Evolutionary conservation across 2,888 invertebrate genomes (phyloP).

Genomic region (Orchesellides sinensis): DNA sequence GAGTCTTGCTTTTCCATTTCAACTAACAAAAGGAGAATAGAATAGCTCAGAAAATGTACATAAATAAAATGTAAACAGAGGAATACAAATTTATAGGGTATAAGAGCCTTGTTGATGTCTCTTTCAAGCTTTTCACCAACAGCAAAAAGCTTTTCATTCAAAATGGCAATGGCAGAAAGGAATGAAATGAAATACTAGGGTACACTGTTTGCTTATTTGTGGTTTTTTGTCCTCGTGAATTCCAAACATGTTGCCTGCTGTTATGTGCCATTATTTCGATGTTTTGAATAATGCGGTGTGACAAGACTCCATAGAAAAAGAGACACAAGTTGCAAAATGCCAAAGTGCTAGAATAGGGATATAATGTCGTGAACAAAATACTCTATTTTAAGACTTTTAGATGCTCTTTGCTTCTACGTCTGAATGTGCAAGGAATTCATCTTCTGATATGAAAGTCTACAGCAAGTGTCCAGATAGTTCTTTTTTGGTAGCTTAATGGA

Average conservation of each 20-base stretch:
- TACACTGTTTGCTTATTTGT: slow-evolving; percentile 42
- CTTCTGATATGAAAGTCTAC: not conserved
- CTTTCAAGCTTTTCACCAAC: slow-evolving; percentile 55
- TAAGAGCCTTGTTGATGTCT: slow-evolving; percentile 61
- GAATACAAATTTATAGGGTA: no score
- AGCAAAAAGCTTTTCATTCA: slow-evolving; percentile 56
- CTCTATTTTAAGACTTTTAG: not conserved
- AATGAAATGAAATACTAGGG: slow-evolving; percentile 11
- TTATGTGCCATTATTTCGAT: slow-evolving; percentile 61
- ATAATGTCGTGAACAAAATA: not conserved
- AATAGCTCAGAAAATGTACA: slow-evolving; percentile 32
- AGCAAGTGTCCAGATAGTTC: not conserved
- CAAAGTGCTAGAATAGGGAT: not conserved
- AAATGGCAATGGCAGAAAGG: slow-evolving; percentile 42
- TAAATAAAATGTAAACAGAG: slow-evolving; percentile 34
- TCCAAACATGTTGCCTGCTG: slow-evolving; percentile 64
- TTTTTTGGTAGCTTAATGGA: not conserved
- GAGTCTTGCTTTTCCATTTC: slow-evolving; percentile 45
- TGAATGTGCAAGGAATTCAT: not conserved
- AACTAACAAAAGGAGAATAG: slow-evolving; percentile 15
- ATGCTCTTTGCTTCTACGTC: not conserved
- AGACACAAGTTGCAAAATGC: slow-evolving; percentile 30
- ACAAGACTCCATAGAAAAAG: slow-evolving; percentile 44
- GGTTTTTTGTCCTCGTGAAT: slow-evolving; percentile 60
- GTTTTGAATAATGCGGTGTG: slow-evolving; percentile 59